These are phyloP conservation scores for Python bivittatus DNA, from an alignment of 2,113 vertebrate genomes.

Conservation along the genomic window DNA sequence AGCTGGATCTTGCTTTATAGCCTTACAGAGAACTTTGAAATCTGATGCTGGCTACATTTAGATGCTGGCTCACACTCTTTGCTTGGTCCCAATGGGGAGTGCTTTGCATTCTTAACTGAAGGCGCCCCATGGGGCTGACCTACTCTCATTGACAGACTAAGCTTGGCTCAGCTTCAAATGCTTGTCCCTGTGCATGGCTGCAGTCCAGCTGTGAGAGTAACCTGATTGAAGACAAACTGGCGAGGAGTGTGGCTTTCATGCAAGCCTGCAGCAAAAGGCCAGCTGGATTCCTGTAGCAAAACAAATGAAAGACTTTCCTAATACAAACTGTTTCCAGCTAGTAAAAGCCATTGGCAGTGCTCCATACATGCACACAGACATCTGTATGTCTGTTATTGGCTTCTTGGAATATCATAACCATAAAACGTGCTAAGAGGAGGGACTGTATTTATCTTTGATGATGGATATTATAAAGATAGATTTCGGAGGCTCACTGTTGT, in stretches of 20 bases:
- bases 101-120: slow-evolving; percentile 24
- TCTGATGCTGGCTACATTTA: slow-evolving; percentile 23
- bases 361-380: background rate
- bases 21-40: slow-evolving; percentile 28
- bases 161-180: background rate
- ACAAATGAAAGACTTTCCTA: background rate
- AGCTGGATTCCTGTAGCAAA: slow-evolving; percentile 25
- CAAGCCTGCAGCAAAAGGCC: background rate
- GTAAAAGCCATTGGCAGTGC: background rate
- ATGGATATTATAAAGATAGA: background rate
- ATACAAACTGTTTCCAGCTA: background rate
- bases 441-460: background rate
- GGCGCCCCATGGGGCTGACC: background rate
- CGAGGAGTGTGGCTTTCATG: background rate
- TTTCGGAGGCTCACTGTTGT: background rate
- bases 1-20: slow-evolving; percentile 33
- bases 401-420: background rate
- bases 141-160: background rate
- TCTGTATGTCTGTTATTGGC: background rate
- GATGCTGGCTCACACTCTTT: background rate
- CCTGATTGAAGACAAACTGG: background rate
- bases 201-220: slow-evolving; percentile 7
- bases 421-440: background rate
- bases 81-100: background rate
- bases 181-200: background rate